phyloP scores from a whole-genome alignment of 2,888 invertebrate species.

The Conistra vaccinii region DNA sequence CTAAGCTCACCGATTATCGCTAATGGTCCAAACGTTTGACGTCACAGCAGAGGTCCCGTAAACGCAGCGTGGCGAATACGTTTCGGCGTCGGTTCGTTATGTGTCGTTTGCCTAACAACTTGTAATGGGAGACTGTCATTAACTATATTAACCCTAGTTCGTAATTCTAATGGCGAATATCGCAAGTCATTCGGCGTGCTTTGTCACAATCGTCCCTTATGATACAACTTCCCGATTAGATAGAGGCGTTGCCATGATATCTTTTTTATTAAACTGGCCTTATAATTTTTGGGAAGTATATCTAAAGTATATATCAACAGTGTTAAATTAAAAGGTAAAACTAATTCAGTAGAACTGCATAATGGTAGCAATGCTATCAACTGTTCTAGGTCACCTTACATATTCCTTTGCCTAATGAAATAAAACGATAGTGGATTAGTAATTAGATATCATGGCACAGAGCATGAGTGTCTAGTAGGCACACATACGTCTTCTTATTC shows the following conservation, averaged over 20 bases:
- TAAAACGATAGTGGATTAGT: background rate
- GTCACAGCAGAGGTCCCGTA: conserved; percentile 76
- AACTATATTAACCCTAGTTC: conserved; percentile 89
- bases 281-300: background rate
- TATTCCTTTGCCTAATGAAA: background rate
- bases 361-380: background rate
- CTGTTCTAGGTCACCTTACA: no score
- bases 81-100: conserved; percentile 88
- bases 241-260: conserved; percentile 67
- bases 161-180: conserved; percentile 80
- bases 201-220: conserved; percentile 67
- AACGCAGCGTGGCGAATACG: conserved; percentile 87
- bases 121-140: conserved; percentile 88
- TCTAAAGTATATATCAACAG: background rate
- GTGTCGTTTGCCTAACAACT: conserved; percentile 87
- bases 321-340: background rate
- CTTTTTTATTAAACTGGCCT: conserved; percentile 54
- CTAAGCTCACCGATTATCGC: conserved; percentile 49
- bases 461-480: no score
- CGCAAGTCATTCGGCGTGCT: conserved; percentile 83
- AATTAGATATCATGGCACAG: background rate
- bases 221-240: conserved; percentile 69
- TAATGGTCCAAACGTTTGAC: conserved; percentile 71
- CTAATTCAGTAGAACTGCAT: background rate
- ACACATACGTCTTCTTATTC: no score